Evolutionary conservation across 2,113 vertebrate genomes (phyloP).

Genomic region (Ptilonorhynchus violaceus): DNA sequence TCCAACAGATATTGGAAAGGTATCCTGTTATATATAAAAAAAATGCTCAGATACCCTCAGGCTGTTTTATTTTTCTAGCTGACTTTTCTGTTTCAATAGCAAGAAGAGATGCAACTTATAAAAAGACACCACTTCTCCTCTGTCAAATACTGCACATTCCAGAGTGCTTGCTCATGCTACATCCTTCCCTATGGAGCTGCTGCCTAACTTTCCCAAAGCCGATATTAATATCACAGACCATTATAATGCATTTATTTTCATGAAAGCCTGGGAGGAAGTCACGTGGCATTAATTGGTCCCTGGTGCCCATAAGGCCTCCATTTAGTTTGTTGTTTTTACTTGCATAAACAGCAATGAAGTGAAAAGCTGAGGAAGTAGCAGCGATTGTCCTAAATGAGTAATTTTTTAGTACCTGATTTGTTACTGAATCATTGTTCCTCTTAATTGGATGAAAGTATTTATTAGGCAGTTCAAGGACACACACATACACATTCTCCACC

Average conservation of each 20-base stretch:
- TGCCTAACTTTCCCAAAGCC: slow-evolving; percentile 92
- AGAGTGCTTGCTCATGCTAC: slow-evolving; percentile 83
- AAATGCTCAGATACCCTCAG: not conserved
- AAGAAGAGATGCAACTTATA: slow-evolving; percentile 42
- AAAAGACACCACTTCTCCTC: slow-evolving; percentile 65
- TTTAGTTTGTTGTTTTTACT: slow-evolving; percentile 94
- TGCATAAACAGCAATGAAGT: slow-evolving; percentile 90
- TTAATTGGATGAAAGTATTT: slow-evolving; percentile 77
- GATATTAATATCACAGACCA: slow-evolving; percentile 99
- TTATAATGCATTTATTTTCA: slow-evolving; percentile 99
- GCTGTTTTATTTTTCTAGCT: not conserved
- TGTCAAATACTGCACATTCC: slow-evolving; percentile 87
- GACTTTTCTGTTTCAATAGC: not conserved
- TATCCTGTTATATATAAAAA: not conserved
- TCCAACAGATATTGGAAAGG: not conserved
- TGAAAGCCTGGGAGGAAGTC: slow-evolving; percentile 97
- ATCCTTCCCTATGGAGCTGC: slow-evolving; percentile 83
- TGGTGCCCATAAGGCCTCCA: slow-evolving; percentile 80
- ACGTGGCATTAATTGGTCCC: slow-evolving; percentile 96
- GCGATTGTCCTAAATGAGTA: slow-evolving; percentile 79
- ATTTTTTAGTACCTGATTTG: slow-evolving; percentile 80
- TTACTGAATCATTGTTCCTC: slow-evolving; percentile 83
- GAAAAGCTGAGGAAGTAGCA: slow-evolving; percentile 92
- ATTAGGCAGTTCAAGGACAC: slow-evolving; percentile 35
- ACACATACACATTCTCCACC: slow-evolving; percentile 40